Base-by-base conservation (phyloP, 2,888 invertebrate species). In the Chaetogeoica ovagalla region DNA sequence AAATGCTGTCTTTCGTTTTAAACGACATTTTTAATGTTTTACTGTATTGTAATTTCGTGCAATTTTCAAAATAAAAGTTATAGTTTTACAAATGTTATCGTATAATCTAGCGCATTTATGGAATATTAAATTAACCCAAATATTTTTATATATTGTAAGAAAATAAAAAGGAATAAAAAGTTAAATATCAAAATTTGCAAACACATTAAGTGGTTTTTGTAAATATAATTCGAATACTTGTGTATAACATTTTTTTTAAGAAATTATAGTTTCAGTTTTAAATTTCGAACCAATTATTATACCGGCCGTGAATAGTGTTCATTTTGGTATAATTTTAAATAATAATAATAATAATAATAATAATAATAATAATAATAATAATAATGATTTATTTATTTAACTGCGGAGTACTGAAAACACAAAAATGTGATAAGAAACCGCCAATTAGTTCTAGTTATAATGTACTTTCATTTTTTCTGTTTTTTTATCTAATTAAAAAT, bases 401-500 rank as follows among this genome's bases (percentile, higher is more conserved):
- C 23, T 21, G 0, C 3, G 48, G 48, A 11, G 11, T 11, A 71
- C 39, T 13, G 57, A 15, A 60, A 60, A 72, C 48, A 72, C 9
- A 23, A 72, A 9, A 19, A 30, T 62, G 72, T 60, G 19, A 72
- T 62, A 43, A 11, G 60, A 72, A 30, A 72, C 72, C 4, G 48
- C 57, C 48, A 72, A 60, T 62, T 72, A 72, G 21, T 43, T 23
- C 23, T 23, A 60, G 48, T 48, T 72, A 30, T 60, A 60, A 59
- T 72, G 23, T 5, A 72, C 23, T 60, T 60, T 23, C 6, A 21
- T 11, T 72, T 48, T 48, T 48, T 48, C 11, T 43, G 43, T 43
- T 48, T 48, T n/a, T 72, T 19, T 48, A 72, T 30, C 13, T 60
- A 60, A 72, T 60, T 72, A 60, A 72, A 62, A 48, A 23, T 72